Evolutionary conservation across 2,797 vertebrate species (phyloP).

Genomic region (Heliangelus exortis): DNA sequence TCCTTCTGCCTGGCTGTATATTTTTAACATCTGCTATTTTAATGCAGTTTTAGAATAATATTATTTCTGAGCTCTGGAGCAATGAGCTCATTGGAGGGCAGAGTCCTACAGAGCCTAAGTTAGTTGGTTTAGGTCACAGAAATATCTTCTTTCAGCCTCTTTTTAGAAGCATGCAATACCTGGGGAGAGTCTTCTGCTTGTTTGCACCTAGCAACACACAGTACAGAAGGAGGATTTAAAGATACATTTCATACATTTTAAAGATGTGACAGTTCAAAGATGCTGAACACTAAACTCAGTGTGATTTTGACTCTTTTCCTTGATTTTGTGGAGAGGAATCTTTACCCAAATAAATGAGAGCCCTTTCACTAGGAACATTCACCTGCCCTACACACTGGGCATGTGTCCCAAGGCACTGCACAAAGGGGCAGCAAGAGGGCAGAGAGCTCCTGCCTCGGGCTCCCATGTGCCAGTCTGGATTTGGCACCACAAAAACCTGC

Average conservation of each 20-base stretch:
- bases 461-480: fast-evolving
- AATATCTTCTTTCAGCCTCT: slow-evolving; percentile 26
- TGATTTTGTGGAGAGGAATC: background rate
- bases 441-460: fast-evolving
- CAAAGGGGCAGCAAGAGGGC: background rate
- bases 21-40: slow-evolving; percentile 64
- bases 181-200: slow-evolving; percentile 4
- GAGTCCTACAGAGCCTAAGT: slow-evolving; percentile 14
- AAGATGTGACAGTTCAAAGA: background rate
- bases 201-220: background rate
- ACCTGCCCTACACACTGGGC: background rate
- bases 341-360: background rate
- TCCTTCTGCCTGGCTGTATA: background rate
- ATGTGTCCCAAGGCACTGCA: fast-evolving
- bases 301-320: background rate
- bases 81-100: background rate
- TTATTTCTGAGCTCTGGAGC: slow-evolving; percentile 1
- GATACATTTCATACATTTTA: background rate
- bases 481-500: fast-evolving
- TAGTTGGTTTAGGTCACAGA: slow-evolving; percentile 35
- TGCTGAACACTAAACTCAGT: background rate
- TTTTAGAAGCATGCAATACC: background rate
- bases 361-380: background rate
- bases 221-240: background rate
- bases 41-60: background rate